Evolutionary conservation across 1,140 invertebrate genomes (phyloP).

Genomic region (Papilio dardanus): DNA sequence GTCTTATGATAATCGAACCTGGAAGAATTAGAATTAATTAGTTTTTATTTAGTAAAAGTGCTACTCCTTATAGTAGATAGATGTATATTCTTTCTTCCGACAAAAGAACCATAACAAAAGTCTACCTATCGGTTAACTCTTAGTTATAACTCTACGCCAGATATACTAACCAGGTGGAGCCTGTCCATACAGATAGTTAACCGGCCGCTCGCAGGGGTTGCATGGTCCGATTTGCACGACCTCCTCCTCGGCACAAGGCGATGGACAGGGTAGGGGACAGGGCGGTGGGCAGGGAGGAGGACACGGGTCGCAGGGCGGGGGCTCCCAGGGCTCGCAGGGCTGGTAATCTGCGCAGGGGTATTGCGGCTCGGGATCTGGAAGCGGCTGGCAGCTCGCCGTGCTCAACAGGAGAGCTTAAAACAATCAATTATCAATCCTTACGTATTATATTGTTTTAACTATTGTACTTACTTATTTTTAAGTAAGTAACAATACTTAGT

Average conservation of each 20-base stretch:
- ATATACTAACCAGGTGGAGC: constrained; percentile 55
- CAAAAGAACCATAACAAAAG: too few relatives aligned
- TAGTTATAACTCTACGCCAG: neutral
- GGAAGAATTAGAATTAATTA: too few relatives aligned
- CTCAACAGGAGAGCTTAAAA: neutral
- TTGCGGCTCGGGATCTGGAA: constrained; percentile 16
- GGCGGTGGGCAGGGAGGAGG: constrained; percentile 25
- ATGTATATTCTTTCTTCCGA: too few relatives aligned
- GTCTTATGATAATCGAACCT: constrained; percentile 54
- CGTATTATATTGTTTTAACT: neutral
- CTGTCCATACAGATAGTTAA: constrained; percentile 58
- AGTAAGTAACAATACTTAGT: too few relatives aligned
- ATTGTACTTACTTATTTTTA: neutral
- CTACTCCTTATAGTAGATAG: too few relatives aligned
- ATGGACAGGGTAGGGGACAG: constrained; percentile 17
- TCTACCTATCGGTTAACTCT: neutral
- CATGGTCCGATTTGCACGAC: constrained; percentile 51
- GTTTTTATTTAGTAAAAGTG: too few relatives aligned
- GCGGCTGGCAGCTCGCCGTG: neutral
- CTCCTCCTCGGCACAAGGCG: constrained; percentile 19
- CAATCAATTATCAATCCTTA: neutral
- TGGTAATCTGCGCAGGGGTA: constrained; percentile 37
- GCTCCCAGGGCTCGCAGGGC: constrained; percentile 40
- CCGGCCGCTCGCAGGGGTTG: constrained; percentile 50
- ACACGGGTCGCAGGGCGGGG: constrained; percentile 22